phyloP scores from a whole-genome alignment of 2,797 vertebrate species.

The Pteropus rufus region DNA sequence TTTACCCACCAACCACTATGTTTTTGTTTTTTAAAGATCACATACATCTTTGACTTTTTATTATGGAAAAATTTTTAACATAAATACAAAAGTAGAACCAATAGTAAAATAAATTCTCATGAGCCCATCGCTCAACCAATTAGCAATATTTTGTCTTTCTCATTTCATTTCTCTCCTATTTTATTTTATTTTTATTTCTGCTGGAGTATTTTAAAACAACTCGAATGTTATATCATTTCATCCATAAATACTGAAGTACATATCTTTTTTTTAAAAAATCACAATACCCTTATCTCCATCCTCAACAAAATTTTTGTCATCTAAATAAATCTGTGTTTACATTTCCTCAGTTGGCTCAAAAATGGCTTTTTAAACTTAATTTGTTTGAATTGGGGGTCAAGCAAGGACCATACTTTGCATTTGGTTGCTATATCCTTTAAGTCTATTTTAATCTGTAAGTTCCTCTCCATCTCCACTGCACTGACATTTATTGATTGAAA shows the following conservation, averaged over 20 bases:
- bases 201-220: not conserved
- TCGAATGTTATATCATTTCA: not conserved
- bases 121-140: not conserved
- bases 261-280: not conserved
- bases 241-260: not conserved
- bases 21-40: slow-evolving; percentile 22
- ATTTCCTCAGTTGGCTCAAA: not conserved
- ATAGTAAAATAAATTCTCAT: not conserved
- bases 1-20: not conserved
- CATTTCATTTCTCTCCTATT: not conserved
- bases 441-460: not conserved
- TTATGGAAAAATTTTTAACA: not conserved
- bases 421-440: not conserved
- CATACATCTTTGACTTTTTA: not conserved
- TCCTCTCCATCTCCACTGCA: not conserved
- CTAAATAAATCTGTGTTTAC: slow-evolving; percentile 20
- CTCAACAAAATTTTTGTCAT: not conserved
- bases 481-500: not conserved
- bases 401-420: not conserved
- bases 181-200: slow-evolving; percentile 1
- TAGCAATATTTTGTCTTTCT: not conserved
- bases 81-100: not conserved
- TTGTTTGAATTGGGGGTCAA: not conserved
- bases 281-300: not conserved
- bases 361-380: not conserved